Base-by-base conservation (phyloP, 2,888 invertebrate genomes). In the Drosophila crucigera region DNA sequence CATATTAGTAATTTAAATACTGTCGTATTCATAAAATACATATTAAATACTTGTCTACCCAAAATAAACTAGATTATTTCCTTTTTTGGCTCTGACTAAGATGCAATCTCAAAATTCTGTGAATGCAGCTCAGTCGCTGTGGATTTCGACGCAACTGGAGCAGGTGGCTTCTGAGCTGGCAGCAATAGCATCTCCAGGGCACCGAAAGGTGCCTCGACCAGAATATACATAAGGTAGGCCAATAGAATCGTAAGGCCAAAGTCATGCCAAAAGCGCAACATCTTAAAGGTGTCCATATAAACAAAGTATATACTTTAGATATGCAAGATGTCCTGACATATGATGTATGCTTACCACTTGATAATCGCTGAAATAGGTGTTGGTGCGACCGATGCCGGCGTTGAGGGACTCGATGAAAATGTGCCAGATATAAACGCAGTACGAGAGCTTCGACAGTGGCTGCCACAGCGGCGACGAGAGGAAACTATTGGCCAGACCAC, bases 381-480 rank as follows among this genome's bases (percentile, higher is more conserved):
- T 82, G 0, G 82, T 79, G 53, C 83, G 90, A 0, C 61, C 69
- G 11, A 80, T 71, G 14, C 76, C 72, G 0, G 37, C 37, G 53
- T 88, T 80, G 5, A 90, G 37, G 1, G 70, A 47, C 63, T 78
- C 65, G 19, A 92, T 54, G 10, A 91, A 63, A 4, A 91, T 22
- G 64, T 92, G 92, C 37, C 75, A 82, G 11, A 92, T 78, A 47
- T 92, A 92, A 54, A 90, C 90, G 25, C 83, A 76, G 50, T 92
- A 92, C 4, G 92, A 91, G 14, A 93, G 76, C 41, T 83, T 85
- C 0, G 90, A 82, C 25, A 93, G 63, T 0, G 92, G 92, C 41
- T 92, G 90, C 92, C 92, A 92, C 33, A 91, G 64, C 0, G 87
- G 76, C 37, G 86, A 88, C 9, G 93, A 91, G 0, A 93, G 81